A percentile compares a stretch with the other conserved stretches of the same genome.
Evolutionary conservation across 2,888 invertebrate species (phyloP).

Genomic region (Amblyteles armatorius): DNA sequence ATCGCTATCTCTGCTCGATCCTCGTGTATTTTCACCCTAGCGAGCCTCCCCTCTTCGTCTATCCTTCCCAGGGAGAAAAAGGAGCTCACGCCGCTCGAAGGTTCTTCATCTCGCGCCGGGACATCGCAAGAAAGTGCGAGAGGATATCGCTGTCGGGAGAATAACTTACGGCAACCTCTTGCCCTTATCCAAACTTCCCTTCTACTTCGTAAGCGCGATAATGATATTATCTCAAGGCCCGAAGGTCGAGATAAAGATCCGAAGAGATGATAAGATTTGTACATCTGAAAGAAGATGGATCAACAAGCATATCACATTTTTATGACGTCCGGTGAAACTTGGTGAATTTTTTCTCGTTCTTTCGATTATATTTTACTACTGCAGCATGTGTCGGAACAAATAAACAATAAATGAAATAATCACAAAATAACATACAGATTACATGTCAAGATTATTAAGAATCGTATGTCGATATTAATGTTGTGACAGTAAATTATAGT

Average conservation of each 20-base stretch:
- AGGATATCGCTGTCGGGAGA: constrained; percentile 23
- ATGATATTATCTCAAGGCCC: not conserved
- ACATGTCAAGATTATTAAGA: not conserved
- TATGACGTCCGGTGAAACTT: not conserved
- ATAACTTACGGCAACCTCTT: constrained; percentile 4
- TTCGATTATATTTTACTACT: not conserved
- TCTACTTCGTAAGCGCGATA: not conserved
- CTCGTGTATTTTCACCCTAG: constrained; percentile 15
- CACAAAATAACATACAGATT: too few species aligned
- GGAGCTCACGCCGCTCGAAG: not conserved
- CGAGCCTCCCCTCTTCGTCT: constrained; percentile 16
- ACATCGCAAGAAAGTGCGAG: constrained; percentile 21
- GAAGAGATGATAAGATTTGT: too few species aligned
- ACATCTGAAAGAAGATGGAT: not conserved
- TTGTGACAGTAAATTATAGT: not conserved
- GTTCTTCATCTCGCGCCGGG: constrained; percentile 17
- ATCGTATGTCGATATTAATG: not conserved
- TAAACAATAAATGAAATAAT: too few species aligned
- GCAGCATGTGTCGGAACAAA: not conserved
- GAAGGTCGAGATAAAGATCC: not conserved
- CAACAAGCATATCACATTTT: not conserved
- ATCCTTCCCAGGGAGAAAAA: not conserved
- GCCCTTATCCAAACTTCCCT: not conserved
- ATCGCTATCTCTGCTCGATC: not conserved
- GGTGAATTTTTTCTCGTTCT: not conserved